phyloP scores from a whole-genome alignment of 2,113 vertebrate species.

The Glaucomys volans region DNA sequence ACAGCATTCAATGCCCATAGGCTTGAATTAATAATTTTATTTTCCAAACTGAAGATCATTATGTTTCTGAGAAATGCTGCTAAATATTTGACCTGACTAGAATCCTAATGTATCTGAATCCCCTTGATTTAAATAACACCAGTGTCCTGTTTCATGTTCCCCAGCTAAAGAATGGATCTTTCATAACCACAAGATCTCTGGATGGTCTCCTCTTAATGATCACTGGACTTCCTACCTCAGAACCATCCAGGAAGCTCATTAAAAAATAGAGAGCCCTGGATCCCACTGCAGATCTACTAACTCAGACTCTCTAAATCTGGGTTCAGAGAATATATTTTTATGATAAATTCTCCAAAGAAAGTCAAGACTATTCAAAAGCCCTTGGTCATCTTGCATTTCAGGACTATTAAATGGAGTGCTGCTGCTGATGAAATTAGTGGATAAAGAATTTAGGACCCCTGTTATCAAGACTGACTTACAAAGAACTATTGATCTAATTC shows the following conservation, averaged over 20 bases:
- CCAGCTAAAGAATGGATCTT: neutral
- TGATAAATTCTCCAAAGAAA: constrained; percentile 49
- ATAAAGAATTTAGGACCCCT: constrained; percentile 11
- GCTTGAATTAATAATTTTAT: constrained; percentile 65
- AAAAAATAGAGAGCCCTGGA: neutral
- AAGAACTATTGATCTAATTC: neutral
- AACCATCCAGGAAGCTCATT: neutral
- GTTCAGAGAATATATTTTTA: neutral
- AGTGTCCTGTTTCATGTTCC: neutral
- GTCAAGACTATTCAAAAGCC: neutral
- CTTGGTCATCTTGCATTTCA: neutral
- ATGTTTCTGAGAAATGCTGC: constrained; percentile 67
- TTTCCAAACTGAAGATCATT: constrained; percentile 59
- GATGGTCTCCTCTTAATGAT: neutral
- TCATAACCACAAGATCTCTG: neutral
- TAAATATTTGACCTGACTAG: constrained; percentile 62
- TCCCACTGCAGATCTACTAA: neutral
- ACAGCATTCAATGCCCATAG: neutral
- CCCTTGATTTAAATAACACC: constrained; percentile 52
- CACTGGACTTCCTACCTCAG: neutral
- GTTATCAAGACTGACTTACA: neutral
- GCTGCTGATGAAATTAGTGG: neutral
- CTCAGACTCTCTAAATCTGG: neutral
- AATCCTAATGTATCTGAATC: constrained; percentile 65
- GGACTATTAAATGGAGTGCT: neutral